These are phyloP conservation scores for Pseudomugil gertrudae DNA, from an alignment of 2,797 vertebrate genomes.

Conservation along the genomic window DNA sequence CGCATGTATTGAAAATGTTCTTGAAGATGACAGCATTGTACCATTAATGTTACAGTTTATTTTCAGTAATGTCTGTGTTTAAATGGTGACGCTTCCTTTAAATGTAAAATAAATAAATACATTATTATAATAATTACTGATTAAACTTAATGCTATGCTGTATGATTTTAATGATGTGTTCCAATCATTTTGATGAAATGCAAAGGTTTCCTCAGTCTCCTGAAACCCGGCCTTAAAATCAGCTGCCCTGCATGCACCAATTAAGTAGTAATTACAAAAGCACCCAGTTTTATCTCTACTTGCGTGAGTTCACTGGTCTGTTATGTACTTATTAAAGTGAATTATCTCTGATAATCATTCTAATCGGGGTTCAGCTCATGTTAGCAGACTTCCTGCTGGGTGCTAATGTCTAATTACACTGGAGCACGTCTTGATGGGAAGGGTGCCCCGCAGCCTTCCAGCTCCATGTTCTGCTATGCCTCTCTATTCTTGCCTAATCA, in stretches of 20 bases:
- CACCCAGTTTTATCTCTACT: conserved; percentile 68
- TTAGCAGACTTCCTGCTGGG: conserved; percentile 80
- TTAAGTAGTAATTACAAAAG: conserved; percentile 74
- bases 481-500: conserved; percentile 74
- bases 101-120: not conserved
- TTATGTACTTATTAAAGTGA: conserved; percentile 79
- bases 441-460: conserved; percentile 70
- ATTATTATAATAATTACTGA: conserved; percentile 5
- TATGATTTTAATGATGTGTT: conserved; percentile 34
- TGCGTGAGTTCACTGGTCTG: conserved; percentile 69
- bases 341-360: conserved; percentile 80
- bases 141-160: conserved; percentile 1
- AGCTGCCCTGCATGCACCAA: conserved; percentile 62
- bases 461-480: conserved; percentile 50
- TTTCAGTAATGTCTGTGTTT: not conserved
- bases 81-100: not conserved
- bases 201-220: conserved; percentile 47
- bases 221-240: conserved; percentile 55
- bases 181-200: conserved; percentile 36
- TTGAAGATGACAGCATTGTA: conserved; percentile 1
- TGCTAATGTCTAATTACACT: conserved; percentile 82
- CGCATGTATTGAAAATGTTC: conserved; percentile 20
- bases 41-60: not conserved
- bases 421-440: conserved; percentile 75
- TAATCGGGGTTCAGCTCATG: conserved; percentile 79